Evolutionary conservation across 2,113 vertebrate genomes (phyloP).

Genomic region (Synodontis membranacea): DNA sequence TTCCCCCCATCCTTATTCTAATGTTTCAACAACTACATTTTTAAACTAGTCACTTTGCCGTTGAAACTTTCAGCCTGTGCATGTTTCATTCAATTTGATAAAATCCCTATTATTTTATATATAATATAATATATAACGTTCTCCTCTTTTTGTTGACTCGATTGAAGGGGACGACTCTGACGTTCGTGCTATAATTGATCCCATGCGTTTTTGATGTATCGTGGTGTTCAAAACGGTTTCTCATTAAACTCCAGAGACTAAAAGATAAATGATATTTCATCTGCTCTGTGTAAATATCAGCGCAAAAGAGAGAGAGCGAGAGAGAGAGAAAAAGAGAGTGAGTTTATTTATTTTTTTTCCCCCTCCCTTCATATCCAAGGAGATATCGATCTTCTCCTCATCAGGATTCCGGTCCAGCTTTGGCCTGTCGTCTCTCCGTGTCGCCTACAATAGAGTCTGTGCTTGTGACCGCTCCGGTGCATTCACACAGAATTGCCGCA

Average conservation of each 20-base stretch:
- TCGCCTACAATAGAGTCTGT: slow-evolving; percentile 60
- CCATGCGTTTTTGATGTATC: not conserved
- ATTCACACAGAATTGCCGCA: slow-evolving; percentile 62
- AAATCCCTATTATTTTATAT: not conserved
- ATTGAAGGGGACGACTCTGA: not conserved
- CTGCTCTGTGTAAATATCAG: not conserved
- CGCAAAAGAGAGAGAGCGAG: not conserved
- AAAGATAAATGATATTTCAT: not conserved
- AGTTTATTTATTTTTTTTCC: slow-evolving; percentile 4
- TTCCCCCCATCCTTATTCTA: too few relatives aligned
- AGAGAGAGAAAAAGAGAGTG: not conserved
- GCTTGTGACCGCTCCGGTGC: slow-evolving; percentile 58
- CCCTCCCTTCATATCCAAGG: slow-evolving; percentile 47
- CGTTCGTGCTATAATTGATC: not conserved
- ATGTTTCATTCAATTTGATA: not conserved
- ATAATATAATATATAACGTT: not conserved
- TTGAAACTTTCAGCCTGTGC: not conserved
- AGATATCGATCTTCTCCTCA: slow-evolving; percentile 71
- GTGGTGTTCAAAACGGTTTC: not conserved
- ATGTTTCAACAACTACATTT: too few relatives aligned
- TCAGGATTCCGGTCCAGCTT: slow-evolving; percentile 70
- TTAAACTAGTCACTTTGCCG: not conserved
- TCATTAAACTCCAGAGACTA: not conserved
- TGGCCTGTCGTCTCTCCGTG: slow-evolving; percentile 55
- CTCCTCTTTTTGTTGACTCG: not conserved